phyloP scores from a whole-genome alignment of 2,888 invertebrate genomes.

The Lasioglossum oenotherae region DNA sequence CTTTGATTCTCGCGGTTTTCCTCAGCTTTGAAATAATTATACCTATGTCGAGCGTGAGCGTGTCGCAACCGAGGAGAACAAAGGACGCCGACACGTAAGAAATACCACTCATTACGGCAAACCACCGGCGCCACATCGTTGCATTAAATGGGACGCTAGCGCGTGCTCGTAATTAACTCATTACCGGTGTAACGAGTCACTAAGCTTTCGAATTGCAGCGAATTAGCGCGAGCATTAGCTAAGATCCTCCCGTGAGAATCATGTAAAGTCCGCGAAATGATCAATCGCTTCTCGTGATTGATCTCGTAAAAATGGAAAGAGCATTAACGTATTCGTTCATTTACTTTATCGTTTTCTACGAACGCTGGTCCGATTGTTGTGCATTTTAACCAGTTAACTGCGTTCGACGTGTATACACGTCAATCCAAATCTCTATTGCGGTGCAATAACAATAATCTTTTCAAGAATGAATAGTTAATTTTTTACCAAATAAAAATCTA shows the following conservation, averaged over 20 bases:
- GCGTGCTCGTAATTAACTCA: constrained; percentile 78
- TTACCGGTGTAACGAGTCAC: constrained; percentile 67
- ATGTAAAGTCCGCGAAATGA: neutral
- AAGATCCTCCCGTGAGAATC: neutral
- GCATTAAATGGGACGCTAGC: constrained; percentile 73
- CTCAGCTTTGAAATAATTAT: constrained; percentile 72
- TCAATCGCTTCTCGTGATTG: neutral
- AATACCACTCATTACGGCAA: constrained; percentile 71
- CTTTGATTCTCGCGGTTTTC: constrained; percentile 50
- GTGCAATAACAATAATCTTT: no score
- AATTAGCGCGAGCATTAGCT: constrained; percentile 43
- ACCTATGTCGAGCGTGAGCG: constrained; percentile 34
- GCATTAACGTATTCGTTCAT: neutral
- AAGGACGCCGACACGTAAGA: constrained; percentile 69
- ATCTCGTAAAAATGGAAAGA: neutral
- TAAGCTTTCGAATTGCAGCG: constrained; percentile 58
- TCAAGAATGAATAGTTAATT: no score
- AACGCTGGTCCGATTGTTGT: neutral
- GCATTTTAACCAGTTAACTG: no score
- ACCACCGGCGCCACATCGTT: constrained; percentile 58
- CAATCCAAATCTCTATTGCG: no score
- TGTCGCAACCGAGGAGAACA: constrained; percentile 64
- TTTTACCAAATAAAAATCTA: no score
- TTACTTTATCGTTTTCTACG: neutral
- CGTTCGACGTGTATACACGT: no score